Base-by-base conservation (phyloP, 1,140 invertebrate species). In the Vollenhovia emeryi region DNA sequence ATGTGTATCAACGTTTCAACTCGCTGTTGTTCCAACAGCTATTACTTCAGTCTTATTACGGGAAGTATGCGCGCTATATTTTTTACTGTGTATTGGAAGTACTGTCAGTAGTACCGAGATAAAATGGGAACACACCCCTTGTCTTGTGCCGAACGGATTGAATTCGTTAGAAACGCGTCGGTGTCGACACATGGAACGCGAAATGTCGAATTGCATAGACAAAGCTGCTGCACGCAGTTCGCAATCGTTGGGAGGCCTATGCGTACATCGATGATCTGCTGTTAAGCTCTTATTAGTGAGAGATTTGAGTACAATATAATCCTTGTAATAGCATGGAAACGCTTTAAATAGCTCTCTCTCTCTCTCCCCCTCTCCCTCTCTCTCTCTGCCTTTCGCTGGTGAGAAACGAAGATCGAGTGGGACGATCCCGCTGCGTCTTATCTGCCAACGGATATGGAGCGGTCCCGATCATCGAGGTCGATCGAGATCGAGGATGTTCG, bases 281-380 rank as follows among this genome's bases (percentile, higher is more conserved):
- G 71, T 71, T 30, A 43, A 80, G 66, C 24, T 57, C 30, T 45
- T 18, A 71, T 80, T 80, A 80, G n/a, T 2, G 33, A 11, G 3
- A 62, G 13, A 57, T 15, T 18, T 13, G 3, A 71, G 11, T 27
- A 24, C 30, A 64, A 50, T 66, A 50, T 66, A 71, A 80, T 80
- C 33, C 64, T 68, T 24, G 33, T 8, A 57, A 15, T 18, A 50
- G 13, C 21, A 43, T 7, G 5, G 43, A 15, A 50, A 50, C 13
- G 27, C 59, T 48, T 62, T 33, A 45, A 30, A 48, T 78, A 43
- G n/a, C 27, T 18, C 45, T 55, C n/a, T 21, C 48, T 52, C n/a
- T 30, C 15, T 69, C 24, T 48, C 43, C 50, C 43, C 33, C 45
- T 30, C 66, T 69, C 33, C 50, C 45, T 52, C 18, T 36, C 18